These are phyloP conservation scores for Myotis findleyi DNA, from an alignment of 2,797 vertebrate species.

Conservation along the genomic window DNA sequence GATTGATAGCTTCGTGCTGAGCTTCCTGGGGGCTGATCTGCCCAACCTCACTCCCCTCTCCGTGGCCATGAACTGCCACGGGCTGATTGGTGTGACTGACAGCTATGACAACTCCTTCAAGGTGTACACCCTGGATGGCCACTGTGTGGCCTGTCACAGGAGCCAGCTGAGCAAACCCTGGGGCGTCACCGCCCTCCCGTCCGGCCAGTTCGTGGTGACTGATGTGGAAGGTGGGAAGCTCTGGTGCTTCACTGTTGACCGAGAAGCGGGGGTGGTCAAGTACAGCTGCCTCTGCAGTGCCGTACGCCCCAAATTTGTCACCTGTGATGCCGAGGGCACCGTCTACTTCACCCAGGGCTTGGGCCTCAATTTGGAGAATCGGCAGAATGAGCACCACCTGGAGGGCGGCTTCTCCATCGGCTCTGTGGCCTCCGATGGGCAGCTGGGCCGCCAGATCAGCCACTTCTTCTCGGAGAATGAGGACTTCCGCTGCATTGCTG, in stretches of 20 bases:
- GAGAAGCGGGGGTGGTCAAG: constrained; percentile 94
- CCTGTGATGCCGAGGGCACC: constrained; percentile 94
- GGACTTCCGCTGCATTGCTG: constrained; percentile 98
- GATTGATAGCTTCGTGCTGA: constrained; percentile 97
- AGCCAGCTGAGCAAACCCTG: constrained; percentile 98
- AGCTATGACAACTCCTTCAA: constrained; percentile 98
- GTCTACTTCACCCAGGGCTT: constrained; percentile 98
- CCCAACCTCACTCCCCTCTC: constrained; percentile 96
- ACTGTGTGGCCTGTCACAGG: constrained; percentile 96
- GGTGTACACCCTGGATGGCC: constrained; percentile 96
- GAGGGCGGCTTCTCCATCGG: constrained; percentile 98
- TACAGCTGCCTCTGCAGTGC: constrained; percentile 96
- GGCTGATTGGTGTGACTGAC: constrained; percentile 96
- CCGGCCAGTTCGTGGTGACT: constrained; percentile 97
- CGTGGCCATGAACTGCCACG: constrained; percentile 96
- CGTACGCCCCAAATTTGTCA: constrained; percentile 97
- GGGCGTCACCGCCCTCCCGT: constrained; percentile 96
- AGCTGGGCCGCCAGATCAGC: constrained; percentile 96
- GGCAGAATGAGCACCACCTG: constrained; percentile 96
- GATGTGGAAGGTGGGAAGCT: constrained; percentile 98
- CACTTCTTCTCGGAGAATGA: constrained; percentile 98
- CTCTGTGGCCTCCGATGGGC: constrained; percentile 94
- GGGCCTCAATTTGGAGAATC: constrained; percentile 96
- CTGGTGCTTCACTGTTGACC: constrained; percentile 97
- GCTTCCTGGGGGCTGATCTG: constrained; percentile 96